A percentile compares a stretch with the other conserved stretches of the same genome.
These are phyloP conservation scores for Drosophila tani DNA, from an alignment of 1,140 invertebrate genomes.

Conservation along the genomic window DNA sequence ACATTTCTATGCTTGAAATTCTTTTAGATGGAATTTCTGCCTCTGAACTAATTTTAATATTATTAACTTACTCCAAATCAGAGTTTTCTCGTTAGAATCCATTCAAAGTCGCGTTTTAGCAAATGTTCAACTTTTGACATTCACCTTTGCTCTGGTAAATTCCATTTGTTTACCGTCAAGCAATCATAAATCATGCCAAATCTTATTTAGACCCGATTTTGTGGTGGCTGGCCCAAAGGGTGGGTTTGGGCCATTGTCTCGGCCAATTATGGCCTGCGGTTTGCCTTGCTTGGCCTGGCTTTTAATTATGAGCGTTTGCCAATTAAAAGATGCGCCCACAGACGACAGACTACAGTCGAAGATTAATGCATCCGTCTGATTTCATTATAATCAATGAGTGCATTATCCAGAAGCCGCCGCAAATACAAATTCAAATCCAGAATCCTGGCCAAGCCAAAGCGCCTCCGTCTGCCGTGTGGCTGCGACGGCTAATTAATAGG, in stretches of 20 bases:
- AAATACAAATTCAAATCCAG: slow-evolving; percentile 60
- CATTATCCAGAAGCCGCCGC: slow-evolving; percentile 60
- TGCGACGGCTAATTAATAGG: slow-evolving; percentile 77
- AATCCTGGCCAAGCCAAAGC: slow-evolving; percentile 11
- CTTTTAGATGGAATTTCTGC: not conserved
- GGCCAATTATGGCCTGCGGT: slow-evolving; percentile 50
- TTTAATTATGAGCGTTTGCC: slow-evolving; percentile 74
- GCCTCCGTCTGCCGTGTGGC: slow-evolving; percentile 46
- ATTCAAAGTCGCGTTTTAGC: slow-evolving; percentile 2
- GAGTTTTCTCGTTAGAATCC: not conserved
- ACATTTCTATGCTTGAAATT: not conserved
- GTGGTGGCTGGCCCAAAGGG: not conserved
- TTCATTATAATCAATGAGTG: slow-evolving; percentile 82
- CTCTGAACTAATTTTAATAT: not conserved
- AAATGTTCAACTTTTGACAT: not conserved
- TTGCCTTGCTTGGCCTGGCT: slow-evolving; percentile 25
- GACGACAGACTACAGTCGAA: slow-evolving; percentile 2
- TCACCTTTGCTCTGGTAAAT: slow-evolving; percentile 4
- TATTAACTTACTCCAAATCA: not conserved
- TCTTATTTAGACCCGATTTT: slow-evolving; percentile 22
- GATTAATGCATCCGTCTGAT: slow-evolving; percentile 55
- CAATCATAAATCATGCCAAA: slow-evolving; percentile 61
- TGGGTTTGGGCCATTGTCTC: slow-evolving; percentile 19
- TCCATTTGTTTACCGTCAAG: slow-evolving; percentile 17
- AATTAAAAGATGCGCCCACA: slow-evolving; percentile 68